Evolutionary conservation across 2,888 invertebrate genomes (phyloP).

Genomic region (Dichetophora obliterata): DNA sequence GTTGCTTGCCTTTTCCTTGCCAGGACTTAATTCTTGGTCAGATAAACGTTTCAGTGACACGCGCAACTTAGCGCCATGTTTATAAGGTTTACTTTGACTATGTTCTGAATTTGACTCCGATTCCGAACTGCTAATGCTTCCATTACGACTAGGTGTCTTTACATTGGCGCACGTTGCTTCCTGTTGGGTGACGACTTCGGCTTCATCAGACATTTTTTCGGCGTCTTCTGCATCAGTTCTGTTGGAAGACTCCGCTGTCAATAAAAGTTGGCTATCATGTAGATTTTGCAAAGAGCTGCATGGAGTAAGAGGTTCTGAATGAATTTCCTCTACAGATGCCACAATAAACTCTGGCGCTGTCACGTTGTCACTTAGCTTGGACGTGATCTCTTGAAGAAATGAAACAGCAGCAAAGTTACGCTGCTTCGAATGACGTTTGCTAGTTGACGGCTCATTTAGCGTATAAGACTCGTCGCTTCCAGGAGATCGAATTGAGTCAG

Average conservation of each 20-base stretch:
- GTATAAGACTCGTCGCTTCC: constrained; percentile 13
- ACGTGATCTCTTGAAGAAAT: constrained; percentile 36
- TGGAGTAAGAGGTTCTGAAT: constrained; percentile 23
- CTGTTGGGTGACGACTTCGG: background rate
- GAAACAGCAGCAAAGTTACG: constrained; percentile 42
- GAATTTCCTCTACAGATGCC: constrained; percentile 46
- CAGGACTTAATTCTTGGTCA: constrained; percentile 40
- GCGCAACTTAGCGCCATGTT: constrained; percentile 50
- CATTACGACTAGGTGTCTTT: background rate
- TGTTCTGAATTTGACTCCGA: constrained; percentile 52
- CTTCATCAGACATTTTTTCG: constrained; percentile 40
- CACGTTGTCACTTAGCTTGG: constrained; percentile 8
- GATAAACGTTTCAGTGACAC: constrained; percentile 54
- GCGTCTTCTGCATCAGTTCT: background rate
- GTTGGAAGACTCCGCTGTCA: background rate
- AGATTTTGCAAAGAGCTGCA: background rate
- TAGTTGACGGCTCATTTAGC: background rate
- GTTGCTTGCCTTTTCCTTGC: background rate
- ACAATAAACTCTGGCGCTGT: constrained; percentile 42
- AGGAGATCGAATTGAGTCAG: background rate
- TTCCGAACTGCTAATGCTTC: constrained; percentile 49
- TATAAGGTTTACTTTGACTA: constrained; percentile 45
- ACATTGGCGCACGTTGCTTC: background rate
- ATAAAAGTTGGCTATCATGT: too few relatives aligned
- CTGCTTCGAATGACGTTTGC: constrained; percentile 21